Base-by-base conservation (phyloP, 2,888 invertebrate species). In the Diloba caeruleocephala region DNA sequence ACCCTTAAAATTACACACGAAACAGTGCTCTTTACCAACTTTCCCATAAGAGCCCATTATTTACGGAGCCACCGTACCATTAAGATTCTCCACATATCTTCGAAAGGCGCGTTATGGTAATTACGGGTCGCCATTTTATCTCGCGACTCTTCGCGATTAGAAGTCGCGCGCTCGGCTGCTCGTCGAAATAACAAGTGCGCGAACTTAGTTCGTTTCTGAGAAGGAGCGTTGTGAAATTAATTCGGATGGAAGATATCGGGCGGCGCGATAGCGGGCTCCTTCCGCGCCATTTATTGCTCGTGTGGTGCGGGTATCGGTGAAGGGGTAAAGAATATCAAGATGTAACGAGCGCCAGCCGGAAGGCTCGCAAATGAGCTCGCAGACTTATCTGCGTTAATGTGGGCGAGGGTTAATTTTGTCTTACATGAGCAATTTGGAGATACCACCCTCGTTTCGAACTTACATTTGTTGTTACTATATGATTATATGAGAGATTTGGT, bases 271-370 rank as follows among this genome's bases (percentile, higher is more conserved):
- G 91, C 90, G 88, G 79, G 81, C 84, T 89, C 88, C 88, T 93
- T 93, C 93, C 93, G 84, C 92, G 89, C 93, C 92, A 93, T 93
- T 93, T 92, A 93, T 92, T 90, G 93, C 91, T 92, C 90, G 90
- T 91, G 92, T 91, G 91, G 92, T 88, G 82, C 81, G 81, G 83
- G 89, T 88, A 89, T 89, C 91, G 90, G 90, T 79, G 86, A 91
- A 92, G 92, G 91, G 92, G 92, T 92, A 92, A 92, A 93, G 92
- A 93, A 92, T 92, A 93, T 93, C 92, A 90, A 92, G 92, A 92
- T 92, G 90, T 90, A 92, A 89, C 91, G 89, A 89, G 88, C 90
- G 72, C 83, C 87, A 86, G 90, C 91, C 92, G 92, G 92, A 92
- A 92, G 92, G 92, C 91, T 87, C 90, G 92, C 92, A 93, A 93